Evolutionary conservation across 2,113 vertebrate species (phyloP).

Genomic region (Stomatorhinus ivindoensis): DNA sequence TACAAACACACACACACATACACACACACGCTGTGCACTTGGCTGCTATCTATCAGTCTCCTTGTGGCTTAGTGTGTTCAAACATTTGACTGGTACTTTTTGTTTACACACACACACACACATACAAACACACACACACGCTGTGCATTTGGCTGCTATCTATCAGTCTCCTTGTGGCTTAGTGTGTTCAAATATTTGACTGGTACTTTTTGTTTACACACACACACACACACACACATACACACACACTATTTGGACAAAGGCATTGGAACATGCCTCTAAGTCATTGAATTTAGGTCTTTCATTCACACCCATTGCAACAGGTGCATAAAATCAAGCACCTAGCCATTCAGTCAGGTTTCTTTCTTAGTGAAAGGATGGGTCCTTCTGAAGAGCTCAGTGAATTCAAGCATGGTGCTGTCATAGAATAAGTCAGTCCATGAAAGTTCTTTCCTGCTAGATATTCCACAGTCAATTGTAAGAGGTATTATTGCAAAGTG

Average conservation of each 20-base stretch:
- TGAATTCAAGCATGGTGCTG: not conserved
- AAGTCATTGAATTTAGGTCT: not conserved
- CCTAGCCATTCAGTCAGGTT: not conserved
- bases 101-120: too few species aligned
- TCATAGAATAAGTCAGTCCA: not conserved
- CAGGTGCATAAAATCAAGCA: not conserved
- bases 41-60: too few species aligned
- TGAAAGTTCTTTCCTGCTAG: not conserved
- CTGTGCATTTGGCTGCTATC: too few species aligned
- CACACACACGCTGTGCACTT: too few species aligned
- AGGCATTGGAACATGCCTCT: not conserved
- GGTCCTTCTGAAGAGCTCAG: not conserved
- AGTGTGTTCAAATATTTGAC: not conserved
- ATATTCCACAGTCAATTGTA: not conserved
- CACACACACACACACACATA: too few species aligned
- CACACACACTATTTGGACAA: too few species aligned
- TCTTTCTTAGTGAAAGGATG: not conserved
- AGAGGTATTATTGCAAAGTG: not conserved
- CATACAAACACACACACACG: too few species aligned
- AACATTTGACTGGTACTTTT: not conserved
- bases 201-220: too few species aligned
- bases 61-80: not conserved
- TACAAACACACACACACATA: too few species aligned
- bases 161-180: not conserved
- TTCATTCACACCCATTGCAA: not conserved